Base-by-base conservation (phyloP, 2,113 vertebrate genomes). In the Mus spicilegus region DNA sequence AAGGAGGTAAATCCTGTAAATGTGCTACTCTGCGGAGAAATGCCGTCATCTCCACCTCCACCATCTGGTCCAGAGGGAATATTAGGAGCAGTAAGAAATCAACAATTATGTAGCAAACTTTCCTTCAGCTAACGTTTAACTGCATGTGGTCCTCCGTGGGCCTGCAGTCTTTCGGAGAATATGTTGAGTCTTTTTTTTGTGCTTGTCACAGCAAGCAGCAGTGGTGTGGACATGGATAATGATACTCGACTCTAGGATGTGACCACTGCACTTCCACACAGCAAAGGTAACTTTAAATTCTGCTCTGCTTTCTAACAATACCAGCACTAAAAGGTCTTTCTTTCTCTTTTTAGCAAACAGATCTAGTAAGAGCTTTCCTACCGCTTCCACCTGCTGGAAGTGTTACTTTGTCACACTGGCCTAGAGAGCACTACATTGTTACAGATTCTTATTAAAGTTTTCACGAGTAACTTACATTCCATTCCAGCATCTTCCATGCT, bases 391-490 rank as follows among this genome's bases (percentile, higher is more conserved):
- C 70, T 61, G 51, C 73, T 39, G 14, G 5, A 77, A 90, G 58
- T 76, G 39, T 39, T 81, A 58, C 69, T 42, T n/a, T 91, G 86
- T 84, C 42, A 56, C 72, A 76, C 30, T 33, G 14, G 65, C 56
- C 91, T 82, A 63, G 81, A 87, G 36, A 92, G 30, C 54, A 56
- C 33, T 42, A n/a, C 24, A 46, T 36, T 89, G 46, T 76, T 76
- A 6, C 3, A 51, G 16, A 86, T 5, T 20, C 75, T 94, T 77
- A 67, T 5, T 65, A 65, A 91, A 16, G 42, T 56, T 84, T 91
- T 94, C 26, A 36, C 72, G 67, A 51, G 42, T 65, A 87, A 98
- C 97, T 98, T 97, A 97, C 97, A n/a, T 89, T 81, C 63, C 81
- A 93, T 28, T 3, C 28, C 92, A 89, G 72, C 7, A 1, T 42